A percentile compares a stretch with the other conserved stretches of the same genome.
Evolutionary conservation across 2,797 vertebrate genomes (phyloP).

Genomic region (Neosilurus hyrtlii): DNA sequence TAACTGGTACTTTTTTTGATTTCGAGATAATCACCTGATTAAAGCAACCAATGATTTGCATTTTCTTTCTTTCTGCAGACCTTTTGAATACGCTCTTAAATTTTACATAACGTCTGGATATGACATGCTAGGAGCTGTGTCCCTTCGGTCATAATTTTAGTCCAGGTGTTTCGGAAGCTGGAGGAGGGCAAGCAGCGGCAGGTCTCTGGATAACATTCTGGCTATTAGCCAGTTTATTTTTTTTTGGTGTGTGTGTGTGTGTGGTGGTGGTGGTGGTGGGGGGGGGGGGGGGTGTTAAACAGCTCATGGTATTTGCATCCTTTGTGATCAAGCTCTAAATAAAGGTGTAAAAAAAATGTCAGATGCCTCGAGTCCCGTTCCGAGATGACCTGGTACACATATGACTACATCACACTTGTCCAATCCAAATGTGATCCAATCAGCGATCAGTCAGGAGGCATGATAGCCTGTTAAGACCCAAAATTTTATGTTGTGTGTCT

Average conservation of each 20-base stretch:
- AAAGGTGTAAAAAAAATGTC: neutral
- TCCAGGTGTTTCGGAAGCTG: neutral
- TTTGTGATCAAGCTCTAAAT: neutral
- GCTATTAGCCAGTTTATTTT: neutral
- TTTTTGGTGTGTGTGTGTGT: neutral
- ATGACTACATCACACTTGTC: too few relatives aligned
- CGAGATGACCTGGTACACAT: neutral
- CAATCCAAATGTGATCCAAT: neutral
- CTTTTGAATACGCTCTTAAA: neutral
- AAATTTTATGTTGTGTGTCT: too few relatives aligned
- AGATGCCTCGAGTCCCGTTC: neutral
- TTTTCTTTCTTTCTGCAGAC: neutral
- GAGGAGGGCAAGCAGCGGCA: neutral
- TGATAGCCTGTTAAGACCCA: too few relatives aligned
- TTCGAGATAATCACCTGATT: neutral
- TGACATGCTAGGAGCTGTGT: neutral
- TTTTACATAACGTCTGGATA: constrained; percentile 10
- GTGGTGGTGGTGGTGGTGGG: too few relatives aligned
- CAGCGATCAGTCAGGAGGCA: neutral
- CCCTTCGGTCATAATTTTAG: too few relatives aligned
- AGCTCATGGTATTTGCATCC: neutral
- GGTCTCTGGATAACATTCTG: neutral
- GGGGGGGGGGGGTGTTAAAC: neutral
- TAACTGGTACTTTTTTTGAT: neutral
- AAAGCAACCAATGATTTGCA: neutral